Evolutionary conservation across 2,797 vertebrate genomes (phyloP), one percentile per base, ranked within the genome.

Genomic region (Forpus xanthops): DNA sequence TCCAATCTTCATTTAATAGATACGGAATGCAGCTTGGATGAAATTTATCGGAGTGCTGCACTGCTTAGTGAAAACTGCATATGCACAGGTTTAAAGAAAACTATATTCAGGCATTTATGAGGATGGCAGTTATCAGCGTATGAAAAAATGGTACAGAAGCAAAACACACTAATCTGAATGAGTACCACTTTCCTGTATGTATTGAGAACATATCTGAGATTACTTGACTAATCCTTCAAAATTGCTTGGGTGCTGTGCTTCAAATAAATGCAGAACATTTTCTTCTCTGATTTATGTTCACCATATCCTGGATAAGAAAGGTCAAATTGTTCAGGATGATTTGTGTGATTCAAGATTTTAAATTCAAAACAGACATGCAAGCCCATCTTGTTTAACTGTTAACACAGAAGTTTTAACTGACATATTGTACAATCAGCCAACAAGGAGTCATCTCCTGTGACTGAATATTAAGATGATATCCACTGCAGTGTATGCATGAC

Each of bases 41-140:
- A 91, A 91, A 55, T 73, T 78, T 81, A 73, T 84, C 74, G 70
- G 76, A 70, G 39, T 12, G 8, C 13, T 81, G 79, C 85, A 85
- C 73, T 78, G 15, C 65, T 78, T 83, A 45, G 68, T 75, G 76
- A 84, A 91, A 91, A 93, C 70, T 90, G 33, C 73, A 92, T 95
- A 95, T 61, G 33, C 21, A 73, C 6, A 70, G 11, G n/a, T 83
- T 81, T 87, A 91, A 89, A 93, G 58, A 73, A 86, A 94, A 82
- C 19, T 52, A 72, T 85, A 90, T 86, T 79, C 82, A 67, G 55
- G 82, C 19, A 70, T 92, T 73, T 88, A 53, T 65, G 21, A 64
- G 24, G 13, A 28, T 81, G 87, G 89, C 81, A 85, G 25, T 23
- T 61, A 73, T 86, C 79, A 84, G 17, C 78, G 45, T 39, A 87